Conservation (phyloP, 2,113 vertebrate species). For the Nicator chloris region DNA sequence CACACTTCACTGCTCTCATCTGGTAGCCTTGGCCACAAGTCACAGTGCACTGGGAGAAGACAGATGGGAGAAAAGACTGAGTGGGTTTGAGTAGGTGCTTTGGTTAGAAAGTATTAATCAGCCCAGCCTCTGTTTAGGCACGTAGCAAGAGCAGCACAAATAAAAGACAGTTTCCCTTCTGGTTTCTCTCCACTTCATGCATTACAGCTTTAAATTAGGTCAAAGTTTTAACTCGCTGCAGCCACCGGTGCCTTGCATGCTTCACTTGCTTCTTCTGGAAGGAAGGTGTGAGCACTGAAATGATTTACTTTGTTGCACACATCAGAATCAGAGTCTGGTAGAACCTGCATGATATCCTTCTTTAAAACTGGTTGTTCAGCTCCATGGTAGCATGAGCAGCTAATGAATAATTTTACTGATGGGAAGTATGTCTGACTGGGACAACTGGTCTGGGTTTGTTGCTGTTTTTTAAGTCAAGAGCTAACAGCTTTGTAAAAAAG, state of each 20-base stretch:
- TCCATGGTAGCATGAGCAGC: neutral
- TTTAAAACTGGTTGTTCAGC: neutral
- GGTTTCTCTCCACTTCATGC: conserved; percentile 65
- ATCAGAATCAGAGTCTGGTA: neutral
- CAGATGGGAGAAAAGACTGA: neutral
- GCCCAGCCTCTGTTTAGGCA: neutral
- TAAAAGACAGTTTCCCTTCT: conserved; percentile 14
- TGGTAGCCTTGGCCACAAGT: conserved; percentile 96
- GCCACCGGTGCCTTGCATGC: conserved; percentile 65
- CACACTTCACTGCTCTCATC: conserved; percentile 92
- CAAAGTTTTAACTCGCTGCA: conserved; percentile 71
- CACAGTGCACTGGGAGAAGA: conserved; percentile 83
- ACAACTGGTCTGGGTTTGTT: neutral
- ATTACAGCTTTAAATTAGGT: conserved; percentile 76
- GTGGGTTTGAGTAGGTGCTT: neutral
- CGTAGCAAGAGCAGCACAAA: neutral
- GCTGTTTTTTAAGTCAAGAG: neutral
- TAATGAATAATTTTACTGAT: conserved; percentile 19
- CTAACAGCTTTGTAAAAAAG: conserved; percentile 8
- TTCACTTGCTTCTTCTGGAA: conserved; percentile 81
- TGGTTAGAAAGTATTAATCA: neutral
- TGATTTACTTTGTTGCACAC: conserved; percentile 8
- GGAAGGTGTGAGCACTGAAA: neutral
- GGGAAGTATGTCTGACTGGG: neutral
- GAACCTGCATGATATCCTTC: neutral